These are phyloP conservation scores for Formica exsecta DNA, from an alignment of 1,140 invertebrate genomes.

Conservation along the genomic window DNA sequence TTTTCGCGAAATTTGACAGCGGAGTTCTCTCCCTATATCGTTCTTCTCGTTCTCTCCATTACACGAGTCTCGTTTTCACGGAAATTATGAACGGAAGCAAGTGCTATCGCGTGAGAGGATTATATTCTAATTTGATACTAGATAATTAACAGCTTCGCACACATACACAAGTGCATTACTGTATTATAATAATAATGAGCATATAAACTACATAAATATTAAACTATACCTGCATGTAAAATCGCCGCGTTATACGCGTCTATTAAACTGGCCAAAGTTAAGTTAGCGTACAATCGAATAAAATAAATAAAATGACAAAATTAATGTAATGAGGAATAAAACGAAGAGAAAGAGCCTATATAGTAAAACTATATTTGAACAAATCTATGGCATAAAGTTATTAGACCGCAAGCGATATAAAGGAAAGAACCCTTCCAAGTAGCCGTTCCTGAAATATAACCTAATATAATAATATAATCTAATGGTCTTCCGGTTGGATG, in stretches of 20 bases:
- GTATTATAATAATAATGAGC: constrained; percentile 8
- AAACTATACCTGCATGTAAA: not conserved
- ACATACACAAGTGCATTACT: not conserved
- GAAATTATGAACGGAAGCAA: constrained; percentile 16
- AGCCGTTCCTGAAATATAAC: constrained; percentile 13
- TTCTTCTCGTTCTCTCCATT: not conserved
- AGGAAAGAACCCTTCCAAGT: constrained; percentile 20
- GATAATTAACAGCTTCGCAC: constrained; percentile 12
- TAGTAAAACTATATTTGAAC: not conserved
- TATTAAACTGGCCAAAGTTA: not conserved
- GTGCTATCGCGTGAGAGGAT: not conserved
- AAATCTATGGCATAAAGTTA: constrained; percentile 9
- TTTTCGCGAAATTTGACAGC: constrained; percentile 37
- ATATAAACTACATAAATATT: not conserved
- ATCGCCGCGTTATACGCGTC: not conserved
- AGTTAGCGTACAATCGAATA: not conserved
- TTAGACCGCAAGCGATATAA: not conserved
- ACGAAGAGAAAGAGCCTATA: not conserved
- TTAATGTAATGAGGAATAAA: not conserved
- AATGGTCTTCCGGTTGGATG: constrained; percentile 12
- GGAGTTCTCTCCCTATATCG: not conserved
- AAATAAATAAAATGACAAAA: not conserved
- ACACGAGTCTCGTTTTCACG: not conserved
- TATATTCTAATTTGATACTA: constrained; percentile 30
- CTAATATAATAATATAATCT: not conserved